Conservation (phyloP, 2,113 vertebrate species). For the Polypterus bichir region DNA sequence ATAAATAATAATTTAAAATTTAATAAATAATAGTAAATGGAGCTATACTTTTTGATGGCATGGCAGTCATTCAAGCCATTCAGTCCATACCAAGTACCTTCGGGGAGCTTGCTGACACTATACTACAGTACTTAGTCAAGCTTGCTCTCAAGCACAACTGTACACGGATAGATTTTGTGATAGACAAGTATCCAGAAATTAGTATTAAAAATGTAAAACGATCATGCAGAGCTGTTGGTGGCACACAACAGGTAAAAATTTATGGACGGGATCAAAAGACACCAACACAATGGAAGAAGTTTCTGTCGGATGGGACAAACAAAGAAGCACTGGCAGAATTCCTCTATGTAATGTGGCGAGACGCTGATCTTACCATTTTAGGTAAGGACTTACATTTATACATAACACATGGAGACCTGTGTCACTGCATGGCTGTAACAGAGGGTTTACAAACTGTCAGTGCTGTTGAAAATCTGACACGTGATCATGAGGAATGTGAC, state of each 20-base stretch:
- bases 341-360: constrained; percentile 12
- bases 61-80: constrained; percentile 19
- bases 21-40: too few species aligned
- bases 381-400: constrained; percentile 18
- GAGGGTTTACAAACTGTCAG: constrained; percentile 18
- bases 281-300: too few species aligned
- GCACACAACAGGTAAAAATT: too few species aligned
- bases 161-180: too few species aligned
- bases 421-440: constrained; percentile 21
- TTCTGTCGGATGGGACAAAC: constrained; percentile 20
- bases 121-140: too few species aligned
- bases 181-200: too few species aligned
- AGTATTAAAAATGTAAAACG: too few species aligned
- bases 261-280: too few species aligned
- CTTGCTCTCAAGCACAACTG: too few species aligned
- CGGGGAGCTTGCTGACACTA: too few species aligned
- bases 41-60: constrained; percentile 21
- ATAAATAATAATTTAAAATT: too few species aligned
- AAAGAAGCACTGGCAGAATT: constrained; percentile 17
- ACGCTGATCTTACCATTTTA: constrained; percentile 19
- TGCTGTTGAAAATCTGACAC: constrained; percentile 19
- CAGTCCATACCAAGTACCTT: constrained; percentile 12
- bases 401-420: constrained; percentile 22
- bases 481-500: constrained; percentile 22
- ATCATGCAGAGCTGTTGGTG: too few species aligned